phyloP scores from a whole-genome alignment of 1,140 invertebrate genomes.

The Eubasilissa regina region DNA sequence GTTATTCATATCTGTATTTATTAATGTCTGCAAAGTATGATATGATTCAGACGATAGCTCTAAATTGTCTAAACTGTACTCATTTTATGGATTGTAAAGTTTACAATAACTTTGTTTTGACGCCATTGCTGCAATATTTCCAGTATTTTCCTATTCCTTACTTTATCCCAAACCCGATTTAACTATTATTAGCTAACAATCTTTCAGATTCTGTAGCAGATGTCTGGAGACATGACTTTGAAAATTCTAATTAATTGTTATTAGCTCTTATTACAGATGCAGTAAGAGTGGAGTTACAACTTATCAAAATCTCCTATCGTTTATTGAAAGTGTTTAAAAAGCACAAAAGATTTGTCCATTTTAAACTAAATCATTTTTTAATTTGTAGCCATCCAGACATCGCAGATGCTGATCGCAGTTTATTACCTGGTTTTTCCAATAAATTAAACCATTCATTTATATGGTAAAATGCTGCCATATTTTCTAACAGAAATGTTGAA shows the following conservation, averaged over 20 bases:
- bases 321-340: too few relatives aligned
- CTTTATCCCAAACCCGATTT: neutral
- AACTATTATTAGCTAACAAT: neutral
- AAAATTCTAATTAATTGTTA: neutral
- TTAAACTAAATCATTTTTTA: too few relatives aligned
- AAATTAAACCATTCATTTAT: too few relatives aligned
- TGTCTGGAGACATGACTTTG: neutral
- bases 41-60: neutral
- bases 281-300: neutral
- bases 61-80: constrained; percentile 25
- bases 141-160: neutral
- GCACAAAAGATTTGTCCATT: too few relatives aligned
- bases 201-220: neutral
- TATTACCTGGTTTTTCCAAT: too few relatives aligned
- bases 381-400: too few relatives aligned
- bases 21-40: constrained; percentile 10
- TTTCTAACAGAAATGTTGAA: neutral
- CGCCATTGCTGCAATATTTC: neutral
- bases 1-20: constrained; percentile 19
- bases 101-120: neutral
- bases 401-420: too few relatives aligned
- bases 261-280: neutral
- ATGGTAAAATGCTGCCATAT: too few relatives aligned
- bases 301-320: too few relatives aligned
- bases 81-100: neutral